These are phyloP conservation scores for Rhinolophus sinicus DNA, from an alignment of 2,113 vertebrate species.

Conservation along the genomic window DNA sequence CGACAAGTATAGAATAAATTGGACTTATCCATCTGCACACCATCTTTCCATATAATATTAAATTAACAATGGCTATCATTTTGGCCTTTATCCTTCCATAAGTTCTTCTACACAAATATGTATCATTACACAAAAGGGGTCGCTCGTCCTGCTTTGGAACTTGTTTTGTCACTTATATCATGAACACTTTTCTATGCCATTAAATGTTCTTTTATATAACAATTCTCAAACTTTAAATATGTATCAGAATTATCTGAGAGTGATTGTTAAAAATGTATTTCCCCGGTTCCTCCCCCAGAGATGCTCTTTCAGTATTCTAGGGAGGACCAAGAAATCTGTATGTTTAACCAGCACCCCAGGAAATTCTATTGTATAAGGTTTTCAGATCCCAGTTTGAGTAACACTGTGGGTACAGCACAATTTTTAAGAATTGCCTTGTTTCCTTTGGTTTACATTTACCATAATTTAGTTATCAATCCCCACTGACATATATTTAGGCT, in stretches of 20 bases:
- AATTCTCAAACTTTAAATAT: constrained; percentile 11
- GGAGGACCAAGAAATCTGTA: neutral
- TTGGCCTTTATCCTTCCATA: neutral
- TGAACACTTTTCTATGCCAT: neutral
- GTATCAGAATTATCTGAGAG: neutral
- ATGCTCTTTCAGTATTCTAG: neutral
- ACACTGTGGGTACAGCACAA: neutral
- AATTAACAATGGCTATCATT: constrained; percentile 2
- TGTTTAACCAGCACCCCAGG: neutral
- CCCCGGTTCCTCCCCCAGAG: neutral
- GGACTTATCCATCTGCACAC: neutral
- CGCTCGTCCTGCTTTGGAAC: neutral
- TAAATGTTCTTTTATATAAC: constrained; percentile 1
- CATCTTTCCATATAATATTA: neutral
- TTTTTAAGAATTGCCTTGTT: constrained; percentile 43
- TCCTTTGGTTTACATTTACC: constrained; percentile 13
- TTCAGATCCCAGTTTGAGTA: neutral
- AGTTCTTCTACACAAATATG: constrained; percentile 29
- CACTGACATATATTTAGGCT: constrained; percentile 6
- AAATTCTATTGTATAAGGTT: neutral
- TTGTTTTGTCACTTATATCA: constrained; percentile 4
- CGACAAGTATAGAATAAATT: neutral
- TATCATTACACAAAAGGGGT: constrained; percentile 5
- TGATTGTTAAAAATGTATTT: constrained; percentile 35
- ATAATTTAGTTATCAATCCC: constrained; percentile 31